Base-by-base conservation (phyloP, 2,113 vertebrate species). In the Blennius ocellaris region DNA sequence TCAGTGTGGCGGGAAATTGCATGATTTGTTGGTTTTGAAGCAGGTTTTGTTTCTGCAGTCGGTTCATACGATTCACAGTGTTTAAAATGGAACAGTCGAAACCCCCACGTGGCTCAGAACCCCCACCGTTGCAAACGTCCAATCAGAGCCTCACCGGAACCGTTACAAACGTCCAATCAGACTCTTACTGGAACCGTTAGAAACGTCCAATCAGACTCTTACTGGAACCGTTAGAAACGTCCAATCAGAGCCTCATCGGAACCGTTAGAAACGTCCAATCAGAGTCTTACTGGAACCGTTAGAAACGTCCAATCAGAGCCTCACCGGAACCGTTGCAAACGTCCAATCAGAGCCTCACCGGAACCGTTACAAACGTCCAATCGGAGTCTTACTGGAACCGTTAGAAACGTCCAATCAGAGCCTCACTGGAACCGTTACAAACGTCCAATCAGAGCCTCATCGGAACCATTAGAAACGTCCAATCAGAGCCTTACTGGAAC, bases 51-150 rank as follows among this genome's bases (percentile, higher is more conserved):
- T 81, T 70, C 69, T 68, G 49, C 74, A 51, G 38, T 80, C 75
- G 63, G 66, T 82, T 88, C 54, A 83, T 17, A 82, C 71, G 87
- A 84, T 90, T 93, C 93, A 93, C 92, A 93, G 92, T 93, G 92
- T 89, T 92, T 87, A 67, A 72, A 89, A 87, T 82, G 60, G 61
- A 91, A 89, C 85, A 83, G 83, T 76, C 83, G 80, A 70, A 65
- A 62, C 83, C 80, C 43, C 70, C 81, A 85, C 61, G 77, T 60
- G 59, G 67, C 73, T 69, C 54, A 62, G 51, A 50, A 74, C 80
- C 89, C 80, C 83, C 77, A 90, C 80, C 81, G 78, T 86, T 73
- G 76, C 56, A 72, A 45, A 15, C 55, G 82, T 60, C 43, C 44
- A 30, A 54, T 15, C 56, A 30, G 57, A 69, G 16, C 65, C 57